Evolutionary conservation across 2,888 invertebrate species (phyloP), one percentile per base, ranked within the genome.

Genomic region (Hedya salicella): DNA sequence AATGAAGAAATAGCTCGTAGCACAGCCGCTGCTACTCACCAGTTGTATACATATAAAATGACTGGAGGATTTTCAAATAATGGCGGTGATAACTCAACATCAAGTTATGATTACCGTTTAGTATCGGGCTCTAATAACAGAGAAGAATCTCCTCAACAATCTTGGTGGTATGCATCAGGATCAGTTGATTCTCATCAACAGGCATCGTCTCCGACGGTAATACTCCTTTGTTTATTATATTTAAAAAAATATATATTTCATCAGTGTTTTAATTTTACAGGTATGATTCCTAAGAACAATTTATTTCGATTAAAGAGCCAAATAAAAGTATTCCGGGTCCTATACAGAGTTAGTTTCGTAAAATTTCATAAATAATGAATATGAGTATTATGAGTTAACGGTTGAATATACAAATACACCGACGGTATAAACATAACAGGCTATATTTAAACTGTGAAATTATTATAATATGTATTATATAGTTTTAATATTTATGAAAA

Each of bases 21-120:
- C 70, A 89, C 90, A 67, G 88, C 90, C 21, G 82, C 89, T 63
- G 80, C 93, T 70, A 91, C 93, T 79, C 96, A 96, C 83, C 96
- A 96, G 88, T 93, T 96, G 76, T 96, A 96, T 86, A 95, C 95
- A 71, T 97, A 97, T 88, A 97, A 96, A 94, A 96, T 97, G 96
- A 95, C 96, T 79, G 95, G 95, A 86, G 96, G 95, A 86, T 96
- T 96, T 93, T 94, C 96, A 79, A 89, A 95, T 94, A 88, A 95
- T 94, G 90, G 93, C 91, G 81, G 94, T 90, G 91, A 95, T 93
- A 88, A 93, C 86, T 93, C 95, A 68, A 94, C 94, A 71, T 93
- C 94, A 71, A 94, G 94, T 79, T 96, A 96, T 87, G 96, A 96
- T 87, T 96, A 96, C 87, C 95, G 96, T 84, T 90, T 96, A 80